Evolutionary conservation across 2,888 invertebrate species (phyloP).

Genomic region (Drosophila nr. perissopoda): DNA sequence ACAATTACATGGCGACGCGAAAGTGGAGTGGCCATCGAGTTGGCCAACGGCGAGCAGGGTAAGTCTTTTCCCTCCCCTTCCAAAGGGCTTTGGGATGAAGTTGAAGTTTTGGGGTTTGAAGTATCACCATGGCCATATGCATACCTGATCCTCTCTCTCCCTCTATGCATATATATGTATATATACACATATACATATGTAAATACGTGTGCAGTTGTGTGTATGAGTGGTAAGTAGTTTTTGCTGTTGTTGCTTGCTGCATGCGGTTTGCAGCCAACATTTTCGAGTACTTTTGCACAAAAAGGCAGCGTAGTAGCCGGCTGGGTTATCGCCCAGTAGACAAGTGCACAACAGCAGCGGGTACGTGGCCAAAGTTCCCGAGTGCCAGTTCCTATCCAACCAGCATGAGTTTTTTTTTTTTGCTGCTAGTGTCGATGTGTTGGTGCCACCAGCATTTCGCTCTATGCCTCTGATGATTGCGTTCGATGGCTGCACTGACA

Average conservation of each 20-base stretch:
- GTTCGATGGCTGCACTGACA: constrained; percentile 71
- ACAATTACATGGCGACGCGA: constrained; percentile 95
- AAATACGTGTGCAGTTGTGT: constrained; percentile 8
- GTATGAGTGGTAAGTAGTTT: constrained; percentile 73
- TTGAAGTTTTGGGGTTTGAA: constrained; percentile 29
- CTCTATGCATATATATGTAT: constrained; percentile 2
- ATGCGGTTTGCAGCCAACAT: constrained; percentile 67
- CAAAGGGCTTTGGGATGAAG: constrained; percentile 37
- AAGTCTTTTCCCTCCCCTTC: constrained; percentile 68
- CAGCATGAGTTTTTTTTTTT: constrained; percentile 39
- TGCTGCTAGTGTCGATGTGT: constrained; percentile 33
- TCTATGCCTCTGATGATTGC: constrained; percentile 44
- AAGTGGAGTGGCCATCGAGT: constrained; percentile 90
- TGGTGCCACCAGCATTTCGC: constrained; percentile 4
- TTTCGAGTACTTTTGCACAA: constrained; percentile 78
- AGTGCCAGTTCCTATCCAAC: constrained; percentile 42
- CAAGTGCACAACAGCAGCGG: constrained; percentile 47
- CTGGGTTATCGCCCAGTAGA: constrained; percentile 48
- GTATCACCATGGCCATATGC: constrained; percentile 46
- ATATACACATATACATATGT: not conserved
- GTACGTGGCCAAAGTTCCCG: constrained; percentile 45
- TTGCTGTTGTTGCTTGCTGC: constrained; percentile 59
- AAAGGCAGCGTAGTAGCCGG: constrained; percentile 54
- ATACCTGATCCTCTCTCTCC: constrained; percentile 30
- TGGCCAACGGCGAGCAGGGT: constrained; percentile 90